Evolutionary conservation across 92 coral and sea anemone genomes (phyloP).

Genomic region (Heliopora coerulea): DNA sequence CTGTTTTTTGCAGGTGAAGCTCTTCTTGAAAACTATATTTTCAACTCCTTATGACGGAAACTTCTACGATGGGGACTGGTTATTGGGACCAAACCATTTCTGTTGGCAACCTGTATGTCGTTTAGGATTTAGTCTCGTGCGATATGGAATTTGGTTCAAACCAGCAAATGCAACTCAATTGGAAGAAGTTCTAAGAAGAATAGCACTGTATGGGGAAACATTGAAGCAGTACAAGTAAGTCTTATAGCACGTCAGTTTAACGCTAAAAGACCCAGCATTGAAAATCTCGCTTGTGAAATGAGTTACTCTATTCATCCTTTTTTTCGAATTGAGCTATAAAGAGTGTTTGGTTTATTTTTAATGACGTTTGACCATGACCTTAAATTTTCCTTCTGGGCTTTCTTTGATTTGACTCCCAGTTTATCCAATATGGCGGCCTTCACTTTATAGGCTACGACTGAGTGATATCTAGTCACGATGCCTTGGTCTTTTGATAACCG

Average conservation of each 20-base stretch:
- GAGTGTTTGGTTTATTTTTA: no score
- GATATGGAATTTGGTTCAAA: constrained; percentile 3
- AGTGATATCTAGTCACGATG: no score
- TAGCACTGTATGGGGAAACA: constrained; percentile 50
- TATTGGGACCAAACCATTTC: constrained; percentile 77
- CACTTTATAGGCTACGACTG: no score
- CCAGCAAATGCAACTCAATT: constrained; percentile 53
- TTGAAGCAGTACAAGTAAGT: constrained; percentile 59
- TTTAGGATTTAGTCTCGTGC: constrained; percentile 6
- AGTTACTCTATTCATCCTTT: no score
- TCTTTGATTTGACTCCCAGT: no score
- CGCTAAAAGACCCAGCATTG: no score
- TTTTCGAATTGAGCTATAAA: no score
- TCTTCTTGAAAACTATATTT: constrained; percentile 56
- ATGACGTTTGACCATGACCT: no score
- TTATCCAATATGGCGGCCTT: no score
- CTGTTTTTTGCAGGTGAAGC: constrained; percentile 33
- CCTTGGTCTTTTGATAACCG: no score
- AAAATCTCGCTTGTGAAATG: no score
- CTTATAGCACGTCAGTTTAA: neutral
- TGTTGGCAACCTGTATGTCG: constrained; percentile 77
- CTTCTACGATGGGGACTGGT: constrained; percentile 88
- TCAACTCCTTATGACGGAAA: constrained; percentile 65
- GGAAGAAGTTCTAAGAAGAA: constrained; percentile 41
- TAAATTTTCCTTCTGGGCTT: no score